Conservation (phyloP, 53 echinoderm and acorn worm genomes). For the Hippasteria phrygiana region DNA sequence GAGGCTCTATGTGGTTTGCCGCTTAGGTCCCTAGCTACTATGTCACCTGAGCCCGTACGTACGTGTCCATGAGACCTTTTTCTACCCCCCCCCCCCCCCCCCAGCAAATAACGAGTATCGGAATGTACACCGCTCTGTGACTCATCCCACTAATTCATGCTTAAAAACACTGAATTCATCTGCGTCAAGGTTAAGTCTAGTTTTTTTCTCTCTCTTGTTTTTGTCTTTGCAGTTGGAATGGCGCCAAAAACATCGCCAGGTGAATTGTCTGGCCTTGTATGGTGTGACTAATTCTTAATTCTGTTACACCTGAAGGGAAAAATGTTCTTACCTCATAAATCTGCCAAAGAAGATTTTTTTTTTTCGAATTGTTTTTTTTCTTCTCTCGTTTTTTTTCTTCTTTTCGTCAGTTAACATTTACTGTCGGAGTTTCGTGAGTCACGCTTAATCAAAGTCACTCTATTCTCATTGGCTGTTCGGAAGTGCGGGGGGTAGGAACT, state of each 20-base stretch:
- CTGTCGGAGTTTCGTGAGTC: background rate
- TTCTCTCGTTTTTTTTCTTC: background rate
- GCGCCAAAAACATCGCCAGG: conserved; percentile 40
- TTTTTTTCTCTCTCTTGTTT: background rate
- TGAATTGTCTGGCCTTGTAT: conserved; percentile 11
- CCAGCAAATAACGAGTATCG: conserved; percentile 8
- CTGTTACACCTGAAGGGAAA: conserved; percentile 9
- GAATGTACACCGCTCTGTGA: conserved; percentile 36
- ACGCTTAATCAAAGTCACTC: background rate
- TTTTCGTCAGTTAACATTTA: background rate
- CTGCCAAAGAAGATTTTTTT: conserved; percentile 13
- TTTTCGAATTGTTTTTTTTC: conserved; percentile 4
- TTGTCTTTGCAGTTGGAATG: background rate
- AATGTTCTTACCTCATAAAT: conserved; percentile 43
- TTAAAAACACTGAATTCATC: conserved; percentile 60
- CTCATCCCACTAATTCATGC: conserved; percentile 53
- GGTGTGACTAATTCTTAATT: conserved; percentile 49
- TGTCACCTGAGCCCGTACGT: conserved; percentile 10
- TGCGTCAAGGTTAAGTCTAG: conserved; percentile 55
- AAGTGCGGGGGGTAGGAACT: background rate
- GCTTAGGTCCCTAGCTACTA: background rate
- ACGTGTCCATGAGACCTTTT: background rate
- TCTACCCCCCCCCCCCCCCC: background rate
- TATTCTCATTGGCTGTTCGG: background rate
- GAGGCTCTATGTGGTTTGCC: background rate